These are phyloP conservation scores for Austrofundulus limnaeus DNA, from an alignment of 2,113 vertebrate species.

Conservation along the genomic window DNA sequence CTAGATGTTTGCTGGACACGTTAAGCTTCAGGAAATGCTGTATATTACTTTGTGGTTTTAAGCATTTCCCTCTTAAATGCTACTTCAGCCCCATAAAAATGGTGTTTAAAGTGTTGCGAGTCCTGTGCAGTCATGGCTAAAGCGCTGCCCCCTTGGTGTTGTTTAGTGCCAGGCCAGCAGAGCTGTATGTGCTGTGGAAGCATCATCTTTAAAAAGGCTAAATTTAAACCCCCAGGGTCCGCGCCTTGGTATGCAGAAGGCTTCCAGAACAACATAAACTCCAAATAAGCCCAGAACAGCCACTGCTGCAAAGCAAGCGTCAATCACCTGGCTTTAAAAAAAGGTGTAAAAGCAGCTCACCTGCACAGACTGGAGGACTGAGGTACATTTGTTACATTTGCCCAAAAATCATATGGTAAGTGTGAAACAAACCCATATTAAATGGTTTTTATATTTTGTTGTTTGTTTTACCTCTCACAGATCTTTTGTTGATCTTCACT, in stretches of 20 bases:
- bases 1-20: slow-evolving; percentile 1
- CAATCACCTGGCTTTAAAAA: slow-evolving; percentile 40
- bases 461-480: too few relatives aligned
- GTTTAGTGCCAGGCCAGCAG: slow-evolving; percentile 63
- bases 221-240: slow-evolving; percentile 78
- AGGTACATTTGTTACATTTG: too few relatives aligned
- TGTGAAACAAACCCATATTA: background rate
- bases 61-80: slow-evolving; percentile 52
- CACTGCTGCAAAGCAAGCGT: slow-evolving; percentile 14
- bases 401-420: too few relatives aligned
- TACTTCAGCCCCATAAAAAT: slow-evolving; percentile 71
- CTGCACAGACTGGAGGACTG: slow-evolving; percentile 7
- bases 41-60: slow-evolving; percentile 41
- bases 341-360: slow-evolving; percentile 36
- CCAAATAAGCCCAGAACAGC: slow-evolving; percentile 75
- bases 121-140: slow-evolving; percentile 45
- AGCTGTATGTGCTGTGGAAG: slow-evolving; percentile 75
- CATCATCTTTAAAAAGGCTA: slow-evolving; percentile 82
- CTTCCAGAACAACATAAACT: slow-evolving; percentile 78
- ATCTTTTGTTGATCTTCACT: too few relatives aligned
- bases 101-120: slow-evolving; percentile 67
- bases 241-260: slow-evolving; percentile 69
- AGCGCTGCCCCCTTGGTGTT: slow-evolving; percentile 49
- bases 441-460: too few relatives aligned
- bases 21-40: slow-evolving; percentile 37